These are phyloP conservation scores for Leptopilina syphax DNA, from an alignment of 2,888 invertebrate species.

Conservation along the genomic window DNA sequence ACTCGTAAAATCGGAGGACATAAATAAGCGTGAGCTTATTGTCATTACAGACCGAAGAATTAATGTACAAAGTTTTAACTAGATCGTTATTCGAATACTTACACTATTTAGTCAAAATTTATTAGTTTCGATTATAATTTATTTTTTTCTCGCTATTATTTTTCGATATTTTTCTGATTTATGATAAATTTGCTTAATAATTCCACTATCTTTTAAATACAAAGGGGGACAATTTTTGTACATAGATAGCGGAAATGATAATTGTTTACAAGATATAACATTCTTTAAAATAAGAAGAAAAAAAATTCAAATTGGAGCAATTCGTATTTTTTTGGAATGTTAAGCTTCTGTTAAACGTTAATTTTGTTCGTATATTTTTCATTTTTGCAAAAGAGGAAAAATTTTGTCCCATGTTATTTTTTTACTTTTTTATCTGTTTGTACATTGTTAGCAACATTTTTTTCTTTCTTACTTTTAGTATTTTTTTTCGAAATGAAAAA, in stretches of 20 bases:
- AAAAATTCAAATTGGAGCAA: not conserved
- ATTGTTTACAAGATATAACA: not conserved
- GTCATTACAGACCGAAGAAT: conserved; percentile 62
- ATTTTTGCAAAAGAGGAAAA: no score
- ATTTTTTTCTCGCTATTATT: conserved; percentile 35
- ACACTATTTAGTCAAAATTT: conserved; percentile 37
- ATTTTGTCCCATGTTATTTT: no score
- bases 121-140: conserved; percentile 20
- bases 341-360: not conserved
- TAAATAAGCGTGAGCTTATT: conserved; percentile 65
- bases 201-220: conserved; percentile 9
- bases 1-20: conserved; percentile 53
- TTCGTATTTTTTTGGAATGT: not conserved
- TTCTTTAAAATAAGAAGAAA: not conserved
- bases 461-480: no score
- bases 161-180: conserved; percentile 53
- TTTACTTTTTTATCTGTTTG: no score
- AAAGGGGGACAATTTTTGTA: conserved; percentile 29
- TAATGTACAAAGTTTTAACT: conserved; percentile 39
- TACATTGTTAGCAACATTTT: no score
- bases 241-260: conserved; percentile 7
- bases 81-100: conserved; percentile 29
- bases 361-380: no score
- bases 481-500: no score
- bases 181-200: not conserved